Evolutionary conservation across 2,797 vertebrate genomes (phyloP), one percentile per base, ranked within the genome.

Genomic region (Chromis chromis): DNA sequence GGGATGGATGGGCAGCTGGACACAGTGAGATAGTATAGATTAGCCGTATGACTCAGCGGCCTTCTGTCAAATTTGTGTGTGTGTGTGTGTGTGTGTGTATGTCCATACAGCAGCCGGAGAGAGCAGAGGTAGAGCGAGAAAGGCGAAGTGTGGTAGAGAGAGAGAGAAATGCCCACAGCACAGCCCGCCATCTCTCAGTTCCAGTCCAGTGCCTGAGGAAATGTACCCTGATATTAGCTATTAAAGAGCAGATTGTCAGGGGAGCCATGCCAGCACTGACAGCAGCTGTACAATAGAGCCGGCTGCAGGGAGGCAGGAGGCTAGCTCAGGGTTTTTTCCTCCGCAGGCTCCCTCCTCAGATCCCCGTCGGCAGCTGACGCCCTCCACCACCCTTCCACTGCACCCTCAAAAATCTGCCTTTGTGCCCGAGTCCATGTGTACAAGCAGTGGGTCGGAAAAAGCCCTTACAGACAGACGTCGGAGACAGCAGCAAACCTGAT

Each of bases 181-280:
- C 84, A 64, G 87, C 84, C 84, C 50, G 71, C 86, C 90, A 90
- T 93, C 91, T 92, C 92, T 91, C 91, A 86, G 93, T 94, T 94
- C 93, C 93, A 90, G 89, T 92, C 89, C 92, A 94, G 86, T 69
- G 93, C 93, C 70, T 69, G 89, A 94, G 94, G 94, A 95, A 95
- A 94, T 95, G 93, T 94, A 94, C 76, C 94, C 94, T 94, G 94
- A 94, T 95, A 94, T 94, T 93, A 94, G 94, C 94, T 93, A 94
- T 94, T 94, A 94, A 94, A 94, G 93, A 93, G 93, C 93, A 94
- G 93, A 94, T 93, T 94, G 93, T 94, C 93, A 92, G 87, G 92
- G 91, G 93, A 91, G 89, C 77, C 74, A 69, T 75, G 86, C 83
- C 90, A 91, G 88, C 84, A 40, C 91, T 91, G 91, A 91, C 89